Base-by-base conservation (phyloP, 2,888 invertebrate genomes). In the Aproaerema taeniolella region DNA sequence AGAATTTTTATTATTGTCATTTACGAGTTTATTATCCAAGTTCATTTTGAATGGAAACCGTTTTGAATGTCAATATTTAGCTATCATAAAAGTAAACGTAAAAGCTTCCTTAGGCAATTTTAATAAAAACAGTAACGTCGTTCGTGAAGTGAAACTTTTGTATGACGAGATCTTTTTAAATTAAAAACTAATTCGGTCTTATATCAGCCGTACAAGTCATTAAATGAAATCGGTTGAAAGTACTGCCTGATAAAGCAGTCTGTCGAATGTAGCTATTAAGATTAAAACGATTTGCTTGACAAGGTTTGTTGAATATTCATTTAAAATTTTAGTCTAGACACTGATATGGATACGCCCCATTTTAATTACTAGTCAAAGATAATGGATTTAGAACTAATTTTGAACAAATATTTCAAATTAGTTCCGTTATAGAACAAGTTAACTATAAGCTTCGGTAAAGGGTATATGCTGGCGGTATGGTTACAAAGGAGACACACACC, bases 181-280 rank as follows among this genome's bases (percentile, higher is more conserved):
- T 38, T 44, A 33, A 40, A 42, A 40, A 40, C 31, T 39, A 42
- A 49, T 42, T 41, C 41, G 39, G 44, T 48, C 35, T 44, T 34
- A 35, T 39, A 39, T 39, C 42, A 28, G 31, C 26, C 38, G 41
- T 44, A 44, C 38, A 32, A 38, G 44, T 46, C 41, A 46, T 39
- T 43, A 43, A 48, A 51, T 47, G 45, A 52, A 53, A 53, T 48
- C 44, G 46, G 52, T 50, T 49, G 42, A 31, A 17, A 17, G 11
- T 30, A 12, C 13, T 6, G 13, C 10, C 30, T 26, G 34, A 34
- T 35, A 43, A n/a, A 35, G 35, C 11, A 11, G 30, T 10, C 13
- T 12, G 5, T 16, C 15, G 43, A 42, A 49, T 43, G 39, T 49
- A 41, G 44, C 43, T 49, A 52, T 53, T 49, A 47, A 47, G 39